Percentiles rank a stretch among this genome's conserved stretches.
These are phyloP conservation scores for Callinectes sapidus DNA, from an alignment of 2,888 invertebrate species.

Conservation along the genomic window DNA sequence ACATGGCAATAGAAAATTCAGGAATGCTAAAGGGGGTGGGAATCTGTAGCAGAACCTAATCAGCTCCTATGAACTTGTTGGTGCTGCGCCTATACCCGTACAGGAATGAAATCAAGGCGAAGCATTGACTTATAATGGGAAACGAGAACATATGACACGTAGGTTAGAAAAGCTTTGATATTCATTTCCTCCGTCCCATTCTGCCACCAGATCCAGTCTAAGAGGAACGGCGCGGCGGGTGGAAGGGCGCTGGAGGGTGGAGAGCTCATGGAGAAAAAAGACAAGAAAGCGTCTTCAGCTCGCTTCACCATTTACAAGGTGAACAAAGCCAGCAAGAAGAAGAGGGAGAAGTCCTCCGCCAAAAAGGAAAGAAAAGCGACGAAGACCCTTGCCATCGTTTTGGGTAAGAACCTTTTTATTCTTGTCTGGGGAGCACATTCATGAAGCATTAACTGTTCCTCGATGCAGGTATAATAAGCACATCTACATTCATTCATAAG, in stretches of 20 bases:
- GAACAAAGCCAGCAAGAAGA: slow-evolving; percentile 95
- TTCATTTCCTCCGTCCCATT: neutral
- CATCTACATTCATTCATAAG: slow-evolving; percentile 36
- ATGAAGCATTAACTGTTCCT: neutral
- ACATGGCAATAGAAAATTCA: neutral
- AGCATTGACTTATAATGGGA: neutral
- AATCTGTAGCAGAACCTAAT: neutral
- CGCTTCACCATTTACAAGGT: slow-evolving; percentile 94
- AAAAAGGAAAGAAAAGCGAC: slow-evolving; percentile 98
- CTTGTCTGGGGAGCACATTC: too few species aligned
- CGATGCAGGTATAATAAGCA: neutral
- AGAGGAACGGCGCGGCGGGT: slow-evolving; percentile 74
- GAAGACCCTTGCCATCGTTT: slow-evolving; percentile 97
- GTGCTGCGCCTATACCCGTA: neutral
- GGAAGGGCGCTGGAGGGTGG: slow-evolving; percentile 80
- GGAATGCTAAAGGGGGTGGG: too few species aligned
- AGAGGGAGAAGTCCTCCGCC: slow-evolving; percentile 93
- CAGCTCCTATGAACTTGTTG: neutral
- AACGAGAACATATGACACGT: neutral
- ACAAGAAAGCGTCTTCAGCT: slow-evolving; percentile 78
- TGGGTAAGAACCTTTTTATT: slow-evolving; percentile 84
- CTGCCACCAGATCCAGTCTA: slow-evolving; percentile 53
- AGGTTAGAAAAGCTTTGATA: neutral
- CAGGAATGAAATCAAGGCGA: neutral
- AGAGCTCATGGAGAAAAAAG: slow-evolving; percentile 78